Evolutionary conservation across 2,888 invertebrate genomes (phyloP).

Genomic region (Agrilus cyanescens): DNA sequence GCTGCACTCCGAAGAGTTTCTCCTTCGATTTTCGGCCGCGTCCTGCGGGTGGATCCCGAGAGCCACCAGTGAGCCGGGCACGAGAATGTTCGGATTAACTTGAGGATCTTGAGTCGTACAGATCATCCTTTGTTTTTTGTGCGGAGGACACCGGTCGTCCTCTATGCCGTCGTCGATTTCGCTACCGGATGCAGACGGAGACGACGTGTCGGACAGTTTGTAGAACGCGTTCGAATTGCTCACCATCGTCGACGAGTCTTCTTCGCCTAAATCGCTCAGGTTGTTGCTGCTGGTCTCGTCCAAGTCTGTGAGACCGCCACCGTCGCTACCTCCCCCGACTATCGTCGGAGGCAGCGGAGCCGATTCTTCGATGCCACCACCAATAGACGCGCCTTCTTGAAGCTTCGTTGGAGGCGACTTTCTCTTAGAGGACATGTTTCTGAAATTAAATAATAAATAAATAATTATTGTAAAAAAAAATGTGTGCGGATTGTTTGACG

Average conservation of each 20-base stretch:
- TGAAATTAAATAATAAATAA: conserved; percentile 40
- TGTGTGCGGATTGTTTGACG: too few species aligned
- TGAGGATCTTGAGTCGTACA: conserved; percentile 21
- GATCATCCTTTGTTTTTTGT: conserved; percentile 33
- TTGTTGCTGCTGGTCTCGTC: conserved; percentile 48
- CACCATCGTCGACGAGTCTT: conserved; percentile 35
- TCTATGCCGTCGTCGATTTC: conserved; percentile 35
- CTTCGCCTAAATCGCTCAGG: conserved; percentile 48
- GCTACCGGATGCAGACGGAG: conserved; percentile 35
- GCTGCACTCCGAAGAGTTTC: conserved; percentile 59
- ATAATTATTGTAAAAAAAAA: too few species aligned
- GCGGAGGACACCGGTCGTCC: conserved; percentile 33
- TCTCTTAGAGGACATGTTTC: conserved; percentile 95
- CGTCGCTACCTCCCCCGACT: conserved; percentile 43
- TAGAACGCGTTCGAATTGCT: conserved; percentile 31
- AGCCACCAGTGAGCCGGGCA: conserved; percentile 26
- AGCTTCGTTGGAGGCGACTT: conserved; percentile 92
- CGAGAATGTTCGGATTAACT: conserved; percentile 24
- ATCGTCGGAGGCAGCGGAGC: conserved; percentile 25
- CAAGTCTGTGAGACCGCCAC: conserved; percentile 41
- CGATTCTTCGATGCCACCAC: conserved; percentile 41
- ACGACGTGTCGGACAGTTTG: conserved; percentile 31
- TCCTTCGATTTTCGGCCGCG: conserved; percentile 25
- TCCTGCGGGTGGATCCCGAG: conserved; percentile 46
- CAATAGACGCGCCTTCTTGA: conserved; percentile 51